Evolutionary conservation across 2,888 invertebrate genomes (phyloP).

Genomic region (Drosophila anceps): DNA sequence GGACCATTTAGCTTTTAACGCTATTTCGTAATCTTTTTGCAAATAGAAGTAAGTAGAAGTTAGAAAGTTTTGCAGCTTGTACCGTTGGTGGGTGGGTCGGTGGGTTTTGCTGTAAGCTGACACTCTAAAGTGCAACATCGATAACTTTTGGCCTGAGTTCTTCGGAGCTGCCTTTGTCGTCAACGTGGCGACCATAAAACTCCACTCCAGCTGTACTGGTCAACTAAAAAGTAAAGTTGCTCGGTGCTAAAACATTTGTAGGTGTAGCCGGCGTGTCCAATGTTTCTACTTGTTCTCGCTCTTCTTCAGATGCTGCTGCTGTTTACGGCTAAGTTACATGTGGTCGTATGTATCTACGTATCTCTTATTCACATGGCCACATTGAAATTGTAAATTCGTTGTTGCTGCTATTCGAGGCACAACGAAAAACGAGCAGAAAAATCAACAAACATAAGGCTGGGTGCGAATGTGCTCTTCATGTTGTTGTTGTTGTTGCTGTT

Average conservation of each 20-base stretch:
- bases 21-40: conserved; percentile 43
- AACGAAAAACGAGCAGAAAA: conserved; percentile 70
- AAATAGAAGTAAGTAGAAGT: conserved; percentile 29
- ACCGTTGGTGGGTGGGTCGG: background rate
- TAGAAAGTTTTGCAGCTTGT: conserved; percentile 32
- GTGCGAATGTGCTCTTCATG: conserved; percentile 65
- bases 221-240: conserved; percentile 55
- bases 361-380: conserved; percentile 62
- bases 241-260: conserved; percentile 60
- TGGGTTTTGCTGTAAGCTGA: conserved; percentile 41
- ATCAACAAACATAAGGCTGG: conserved; percentile 78
- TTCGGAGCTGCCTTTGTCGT: conserved; percentile 52
- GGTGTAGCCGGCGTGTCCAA: conserved; percentile 62
- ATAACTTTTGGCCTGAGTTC: conserved; percentile 65
- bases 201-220: conserved; percentile 18
- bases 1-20: conserved; percentile 67
- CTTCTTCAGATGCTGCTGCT: conserved; percentile 6
- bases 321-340: conserved; percentile 29
- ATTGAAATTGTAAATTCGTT: conserved; percentile 77
- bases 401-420: conserved; percentile 49
- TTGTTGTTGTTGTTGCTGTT: conserved; percentile 16
- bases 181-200: conserved; percentile 54
- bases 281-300: conserved; percentile 25
- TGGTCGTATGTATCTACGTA: conserved; percentile 31
- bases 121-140: conserved; percentile 73